Evolutionary conservation across 2,113 vertebrate species (phyloP).

Genomic region (Calcarius ornatus): DNA sequence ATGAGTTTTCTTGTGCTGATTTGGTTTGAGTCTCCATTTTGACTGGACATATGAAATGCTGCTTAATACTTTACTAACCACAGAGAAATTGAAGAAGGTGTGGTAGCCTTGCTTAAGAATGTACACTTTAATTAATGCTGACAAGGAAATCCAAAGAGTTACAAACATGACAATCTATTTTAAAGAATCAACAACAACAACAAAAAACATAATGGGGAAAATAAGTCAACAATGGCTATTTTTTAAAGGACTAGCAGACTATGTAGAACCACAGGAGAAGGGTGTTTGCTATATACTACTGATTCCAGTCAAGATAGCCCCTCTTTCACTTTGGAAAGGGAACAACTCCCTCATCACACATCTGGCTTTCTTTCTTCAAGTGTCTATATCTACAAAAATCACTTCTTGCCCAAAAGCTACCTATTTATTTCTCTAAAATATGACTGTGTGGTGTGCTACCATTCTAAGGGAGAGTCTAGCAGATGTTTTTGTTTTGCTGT

Average conservation of each 20-base stretch:
- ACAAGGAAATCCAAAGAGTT: not conserved
- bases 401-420: fast-evolving
- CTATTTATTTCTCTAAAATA: not conserved
- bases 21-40: not conserved
- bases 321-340: not conserved
- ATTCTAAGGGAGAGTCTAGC: not conserved
- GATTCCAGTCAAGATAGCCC: not conserved
- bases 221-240: not conserved
- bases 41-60: not conserved
- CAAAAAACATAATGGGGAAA: not conserved
- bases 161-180: not conserved
- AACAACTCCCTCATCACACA: not conserved
- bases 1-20: not conserved
- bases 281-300: not conserved
- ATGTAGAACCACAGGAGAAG: not conserved
- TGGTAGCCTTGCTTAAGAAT: not conserved
- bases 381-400: not conserved
- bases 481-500: slow-evolving; percentile 7
- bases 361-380: not conserved
- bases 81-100: not conserved
- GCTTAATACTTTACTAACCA: not conserved
- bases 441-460: not conserved
- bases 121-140: not conserved
- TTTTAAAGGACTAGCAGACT: not conserved
- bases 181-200: not conserved